phyloP scores from a whole-genome alignment of 53 echinoderm and acorn worm genomes.

The Zoroaster sp. region DNA sequence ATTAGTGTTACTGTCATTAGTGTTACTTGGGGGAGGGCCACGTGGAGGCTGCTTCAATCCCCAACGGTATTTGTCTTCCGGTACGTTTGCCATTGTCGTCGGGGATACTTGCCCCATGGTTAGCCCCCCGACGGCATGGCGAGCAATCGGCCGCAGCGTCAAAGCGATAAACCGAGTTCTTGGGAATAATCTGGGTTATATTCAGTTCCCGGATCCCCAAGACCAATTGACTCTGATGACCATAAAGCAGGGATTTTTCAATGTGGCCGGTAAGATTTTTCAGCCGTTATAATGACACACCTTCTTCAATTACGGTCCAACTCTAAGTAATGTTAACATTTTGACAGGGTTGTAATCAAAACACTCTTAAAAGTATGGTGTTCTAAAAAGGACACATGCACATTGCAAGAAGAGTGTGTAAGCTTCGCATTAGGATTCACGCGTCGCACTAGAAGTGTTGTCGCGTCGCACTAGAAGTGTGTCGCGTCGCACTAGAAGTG shows the following conservation, averaged over 20 bases:
- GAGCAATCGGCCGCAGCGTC: not conserved
- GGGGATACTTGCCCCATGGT: not conserved
- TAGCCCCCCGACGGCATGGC: conserved; percentile 14
- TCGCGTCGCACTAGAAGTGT: too few relatives aligned
- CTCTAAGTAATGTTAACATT: too few relatives aligned
- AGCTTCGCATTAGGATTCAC: too few relatives aligned
- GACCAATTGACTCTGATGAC: not conserved
- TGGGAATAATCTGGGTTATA: not conserved
- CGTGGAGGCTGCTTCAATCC: not conserved
- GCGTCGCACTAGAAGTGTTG: too few relatives aligned
- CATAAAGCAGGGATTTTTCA: conserved; percentile 7
- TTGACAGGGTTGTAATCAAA: too few relatives aligned
- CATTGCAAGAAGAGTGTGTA: too few relatives aligned
- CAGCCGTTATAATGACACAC: too few relatives aligned
- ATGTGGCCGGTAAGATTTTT: conserved; percentile 10
- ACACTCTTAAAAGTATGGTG: too few relatives aligned
- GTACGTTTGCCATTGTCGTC: not conserved
- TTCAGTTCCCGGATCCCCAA: conserved; percentile 17
- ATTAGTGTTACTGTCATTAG: not conserved
- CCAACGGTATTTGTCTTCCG: not conserved
- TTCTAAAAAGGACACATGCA: too few relatives aligned
- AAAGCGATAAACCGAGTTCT: not conserved
- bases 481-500: too few relatives aligned
- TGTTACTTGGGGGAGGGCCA: not conserved
- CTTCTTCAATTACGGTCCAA: too few relatives aligned